A percentile compares a stretch with the other conserved stretches of the same genome.
Evolutionary conservation across 1,140 invertebrate genomes (phyloP).

Genomic region (Alviniconcha marisindica): DNA sequence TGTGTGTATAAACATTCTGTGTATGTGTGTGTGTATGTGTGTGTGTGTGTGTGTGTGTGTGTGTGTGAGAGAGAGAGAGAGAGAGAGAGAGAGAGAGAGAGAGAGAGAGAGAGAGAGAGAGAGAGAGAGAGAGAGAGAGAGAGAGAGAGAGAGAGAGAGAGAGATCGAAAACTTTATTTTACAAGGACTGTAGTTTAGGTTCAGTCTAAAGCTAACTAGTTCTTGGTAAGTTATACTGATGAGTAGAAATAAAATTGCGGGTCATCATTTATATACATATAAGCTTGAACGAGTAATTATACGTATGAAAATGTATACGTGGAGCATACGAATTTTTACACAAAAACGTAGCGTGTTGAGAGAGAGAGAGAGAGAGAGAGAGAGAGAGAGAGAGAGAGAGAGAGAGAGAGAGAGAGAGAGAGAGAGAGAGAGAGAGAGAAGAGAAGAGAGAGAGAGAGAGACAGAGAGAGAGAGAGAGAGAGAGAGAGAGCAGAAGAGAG

Average conservation of each 20-base stretch:
- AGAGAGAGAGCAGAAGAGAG: not conserved
- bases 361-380: conserved; percentile 3
- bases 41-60: conserved; percentile 11
- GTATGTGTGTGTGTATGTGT: conserved; percentile 6
- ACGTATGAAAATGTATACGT: too few species aligned
- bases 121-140: too few species aligned
- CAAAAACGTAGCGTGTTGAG: too few species aligned
- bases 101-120: conserved; percentile 11
- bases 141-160: too few species aligned
- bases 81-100: conserved; percentile 6
- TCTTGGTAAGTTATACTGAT: too few species aligned
- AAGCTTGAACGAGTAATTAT: too few species aligned
- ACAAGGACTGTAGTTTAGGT: too few species aligned
- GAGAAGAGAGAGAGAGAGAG: not conserved
- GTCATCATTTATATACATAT: too few species aligned
- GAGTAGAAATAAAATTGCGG: too few species aligned
- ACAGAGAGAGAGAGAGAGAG: not conserved
- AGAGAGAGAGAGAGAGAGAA: not conserved
- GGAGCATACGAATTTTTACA: too few species aligned
- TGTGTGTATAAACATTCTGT: conserved; percentile 1
- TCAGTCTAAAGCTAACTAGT: too few species aligned
- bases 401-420: not conserved
- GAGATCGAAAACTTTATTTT: too few species aligned
- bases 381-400: not conserved
- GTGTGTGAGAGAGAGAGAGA: not conserved